These are phyloP conservation scores for Ammospiza caudacuta DNA, from an alignment of 2,113 vertebrate species.

Conservation along the genomic window DNA sequence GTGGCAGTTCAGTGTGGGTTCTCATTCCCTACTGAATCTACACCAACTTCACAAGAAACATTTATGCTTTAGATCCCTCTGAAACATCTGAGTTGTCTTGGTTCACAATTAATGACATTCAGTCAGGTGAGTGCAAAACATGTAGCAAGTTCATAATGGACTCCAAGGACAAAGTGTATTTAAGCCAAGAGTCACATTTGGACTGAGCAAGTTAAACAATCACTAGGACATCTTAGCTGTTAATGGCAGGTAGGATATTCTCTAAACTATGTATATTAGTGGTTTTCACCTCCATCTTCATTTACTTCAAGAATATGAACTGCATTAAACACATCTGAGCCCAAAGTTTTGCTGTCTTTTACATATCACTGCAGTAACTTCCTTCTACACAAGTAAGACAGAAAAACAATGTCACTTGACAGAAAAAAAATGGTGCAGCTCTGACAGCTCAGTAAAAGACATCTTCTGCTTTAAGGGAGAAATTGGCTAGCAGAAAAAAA, in stretches of 20 bases:
- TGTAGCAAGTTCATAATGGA: not conserved
- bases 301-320: not conserved
- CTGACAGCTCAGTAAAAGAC: not conserved
- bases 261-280: not conserved
- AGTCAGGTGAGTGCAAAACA: not conserved
- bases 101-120: not conserved
- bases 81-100: rapidly evolving
- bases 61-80: not conserved
- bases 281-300: not conserved
- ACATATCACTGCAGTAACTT: not conserved
- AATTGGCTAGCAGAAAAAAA: not conserved
- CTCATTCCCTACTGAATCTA: not conserved
- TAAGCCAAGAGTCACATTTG: not conserved
- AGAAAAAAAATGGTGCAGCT: not conserved
- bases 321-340: not conserved
- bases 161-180: not conserved
- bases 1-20: not conserved
- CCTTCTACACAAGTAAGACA: not conserved
- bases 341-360: not conserved
- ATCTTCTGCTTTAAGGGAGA: not conserved
- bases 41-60: not conserved
- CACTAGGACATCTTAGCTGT: not conserved
- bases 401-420: not conserved
- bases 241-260: not conserved
- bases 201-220: not conserved